Percentiles rank a stretch among this genome's conserved stretches.
These are phyloP conservation scores for Hippocampus barbouri DNA, from an alignment of 2,113 vertebrate genomes.

Conservation along the genomic window DNA sequence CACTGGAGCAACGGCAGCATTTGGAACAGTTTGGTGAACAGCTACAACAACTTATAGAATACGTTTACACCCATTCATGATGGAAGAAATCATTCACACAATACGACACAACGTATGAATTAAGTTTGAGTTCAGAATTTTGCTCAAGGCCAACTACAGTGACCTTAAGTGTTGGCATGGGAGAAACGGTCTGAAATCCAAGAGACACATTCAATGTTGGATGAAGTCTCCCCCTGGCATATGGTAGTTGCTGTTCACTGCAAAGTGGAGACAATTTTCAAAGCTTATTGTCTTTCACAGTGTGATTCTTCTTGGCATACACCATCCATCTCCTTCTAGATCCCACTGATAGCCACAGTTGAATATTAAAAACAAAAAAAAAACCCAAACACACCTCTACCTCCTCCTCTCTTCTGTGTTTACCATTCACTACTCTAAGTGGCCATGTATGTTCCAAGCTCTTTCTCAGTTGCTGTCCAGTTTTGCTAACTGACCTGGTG, in stretches of 20 bases:
- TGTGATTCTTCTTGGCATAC: not conserved
- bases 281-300: not conserved
- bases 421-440: slow-evolving; percentile 12
- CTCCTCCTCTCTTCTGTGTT: not conserved
- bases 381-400: not conserved
- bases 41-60: no score
- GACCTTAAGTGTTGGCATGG: no score
- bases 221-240: not conserved
- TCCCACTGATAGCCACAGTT: not conserved
- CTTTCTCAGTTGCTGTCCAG: slow-evolving; percentile 29
- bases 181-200: not conserved
- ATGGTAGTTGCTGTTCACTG: not conserved
- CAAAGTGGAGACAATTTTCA: not conserved
- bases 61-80: not conserved
- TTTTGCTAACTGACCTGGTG: slow-evolving; percentile 54
- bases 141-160: no score
- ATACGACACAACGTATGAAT: not conserved
- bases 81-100: not conserved
- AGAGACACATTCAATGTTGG: not conserved
- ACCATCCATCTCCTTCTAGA: not conserved
- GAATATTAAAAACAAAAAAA: not conserved
- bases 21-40: not conserved
- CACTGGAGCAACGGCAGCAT: not conserved
- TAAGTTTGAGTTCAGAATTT: not conserved
- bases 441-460: slow-evolving; percentile 28